Percentiles rank a stretch among this genome's conserved stretches.
phyloP scores from a whole-genome alignment of 1,140 invertebrate species.

The Schlechtendalia chinensis region DNA sequence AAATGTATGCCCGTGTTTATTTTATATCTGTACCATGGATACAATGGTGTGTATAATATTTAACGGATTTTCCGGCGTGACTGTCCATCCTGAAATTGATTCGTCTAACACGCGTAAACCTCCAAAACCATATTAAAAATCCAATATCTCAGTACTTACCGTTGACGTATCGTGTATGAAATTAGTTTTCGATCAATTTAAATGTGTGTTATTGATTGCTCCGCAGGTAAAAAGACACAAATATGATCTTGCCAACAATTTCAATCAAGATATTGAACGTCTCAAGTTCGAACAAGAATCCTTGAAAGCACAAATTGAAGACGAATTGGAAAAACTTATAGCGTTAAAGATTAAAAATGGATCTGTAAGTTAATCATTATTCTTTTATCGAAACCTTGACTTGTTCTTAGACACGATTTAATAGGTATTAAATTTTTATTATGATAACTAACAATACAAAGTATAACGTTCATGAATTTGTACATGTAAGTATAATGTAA shows the following conservation, averaged over 20 bases:
- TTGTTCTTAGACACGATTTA: neutral
- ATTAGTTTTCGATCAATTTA: too few species aligned
- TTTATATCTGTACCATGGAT: too few species aligned
- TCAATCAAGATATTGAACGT: constrained; percentile 27
- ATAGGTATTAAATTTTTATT: neutral
- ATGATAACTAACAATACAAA: neutral
- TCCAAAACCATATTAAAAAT: too few species aligned
- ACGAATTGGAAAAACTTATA: constrained; percentile 21
- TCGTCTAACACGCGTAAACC: too few species aligned
- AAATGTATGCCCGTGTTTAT: too few species aligned
- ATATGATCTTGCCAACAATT: constrained; percentile 31
- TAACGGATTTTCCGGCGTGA: too few species aligned
- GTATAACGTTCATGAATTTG: neutral
- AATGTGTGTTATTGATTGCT: neutral
- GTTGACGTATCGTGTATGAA: too few species aligned
- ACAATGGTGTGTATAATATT: too few species aligned
- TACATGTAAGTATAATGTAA: too few species aligned
- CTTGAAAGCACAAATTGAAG: constrained; percentile 29
- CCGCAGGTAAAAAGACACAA: constrained; percentile 26
- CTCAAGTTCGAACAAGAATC: constrained; percentile 38
- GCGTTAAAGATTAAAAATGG: neutral
- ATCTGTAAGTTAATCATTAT: neutral
- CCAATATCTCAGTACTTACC: too few species aligned
- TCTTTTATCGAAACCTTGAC: neutral
- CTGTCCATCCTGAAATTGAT: too few species aligned